Evolutionary conservation across 2,888 invertebrate genomes (phyloP).

Genomic region (Andrena camellia): DNA sequence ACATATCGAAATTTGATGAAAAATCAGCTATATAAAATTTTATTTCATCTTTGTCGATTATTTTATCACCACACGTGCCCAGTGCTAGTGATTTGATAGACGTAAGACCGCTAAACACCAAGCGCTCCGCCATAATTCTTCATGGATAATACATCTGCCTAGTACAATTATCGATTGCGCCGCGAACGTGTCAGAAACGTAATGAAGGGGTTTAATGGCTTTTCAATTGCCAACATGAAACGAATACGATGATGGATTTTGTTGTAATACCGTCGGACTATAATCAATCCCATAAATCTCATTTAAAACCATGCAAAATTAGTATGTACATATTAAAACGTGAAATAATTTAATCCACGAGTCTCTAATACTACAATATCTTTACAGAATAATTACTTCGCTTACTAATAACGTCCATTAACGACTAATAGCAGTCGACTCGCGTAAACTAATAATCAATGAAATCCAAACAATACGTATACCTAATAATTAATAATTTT

Average conservation of each 20-base stretch:
- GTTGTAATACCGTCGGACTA: conserved; percentile 38
- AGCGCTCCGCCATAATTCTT: conserved; percentile 42
- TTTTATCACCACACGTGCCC: not conserved
- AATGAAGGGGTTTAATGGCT: conserved; percentile 68
- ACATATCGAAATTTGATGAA: no score
- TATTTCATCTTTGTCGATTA: not conserved
- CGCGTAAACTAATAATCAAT: no score
- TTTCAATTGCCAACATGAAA: conserved; percentile 55
- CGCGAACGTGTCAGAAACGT: conserved; percentile 65
- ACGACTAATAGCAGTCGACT: no score
- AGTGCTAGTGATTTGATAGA: not conserved
- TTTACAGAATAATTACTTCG: no score
- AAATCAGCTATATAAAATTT: not conserved
- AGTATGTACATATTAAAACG: conserved; percentile 13
- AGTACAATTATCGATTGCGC: conserved; percentile 57
- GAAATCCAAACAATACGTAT: no score
- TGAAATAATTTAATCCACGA: not conserved
- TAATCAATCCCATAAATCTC: conserved; percentile 31
- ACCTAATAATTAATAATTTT: no score
- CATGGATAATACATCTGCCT: conserved; percentile 34
- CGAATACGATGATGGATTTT: conserved; percentile 30
- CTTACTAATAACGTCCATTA: no score
- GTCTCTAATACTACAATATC: not conserved
- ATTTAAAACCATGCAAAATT: conserved; percentile 18
- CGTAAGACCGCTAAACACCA: conserved; percentile 16